Evolutionary conservation across 2,888 invertebrate species (phyloP), one percentile per base, ranked within the genome.

Genomic region (Eilema depressum): DNA sequence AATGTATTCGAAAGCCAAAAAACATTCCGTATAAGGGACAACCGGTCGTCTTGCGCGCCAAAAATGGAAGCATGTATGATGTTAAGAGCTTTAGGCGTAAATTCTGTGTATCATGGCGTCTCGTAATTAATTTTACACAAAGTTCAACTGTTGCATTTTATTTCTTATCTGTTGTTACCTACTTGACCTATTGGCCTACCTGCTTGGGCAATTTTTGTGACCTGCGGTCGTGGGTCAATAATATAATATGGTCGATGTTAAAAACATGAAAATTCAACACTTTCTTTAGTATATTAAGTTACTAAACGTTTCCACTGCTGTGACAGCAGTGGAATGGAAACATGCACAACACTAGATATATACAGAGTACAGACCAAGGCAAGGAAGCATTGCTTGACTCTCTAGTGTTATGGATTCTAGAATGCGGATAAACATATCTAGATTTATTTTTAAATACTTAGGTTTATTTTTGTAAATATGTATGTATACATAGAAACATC

Each of bases 1-100:
- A 90, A 90, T 88, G 87, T 91, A 92, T 93, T 93, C 92, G 93
- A 94, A 94, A 94, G 93, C 88, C 91, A 89, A 93, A 92, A 92
- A 90, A 82, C 81, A 77, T 78, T 84, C 92, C 91, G 73, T 87
- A 90, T 79, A 92, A 85, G 92, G 92, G 73, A 82, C 76, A 86
- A 91, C 91, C 89, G 87, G 92, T 90, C 90, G 82, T 65, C 78
- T 75, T 80, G 83, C 74, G 69, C 75, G 70, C 91, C 91, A 83
- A 88, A 91, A 89, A 92, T 88, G 92, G 93, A 81, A 84, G 86
- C 88, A 88, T 86, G 83, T 80, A 85, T 83, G 86, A 86, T 86
- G 88, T 88, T 86, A 84, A 86, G 80, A 84, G 86, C 88, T 91
- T 89, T 86, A 89, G 88, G 91, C 89, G 89, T 89, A 91, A 93